Conservation (phyloP, 2,113 vertebrate genomes). For the Pterocles gutturalis region DNA sequence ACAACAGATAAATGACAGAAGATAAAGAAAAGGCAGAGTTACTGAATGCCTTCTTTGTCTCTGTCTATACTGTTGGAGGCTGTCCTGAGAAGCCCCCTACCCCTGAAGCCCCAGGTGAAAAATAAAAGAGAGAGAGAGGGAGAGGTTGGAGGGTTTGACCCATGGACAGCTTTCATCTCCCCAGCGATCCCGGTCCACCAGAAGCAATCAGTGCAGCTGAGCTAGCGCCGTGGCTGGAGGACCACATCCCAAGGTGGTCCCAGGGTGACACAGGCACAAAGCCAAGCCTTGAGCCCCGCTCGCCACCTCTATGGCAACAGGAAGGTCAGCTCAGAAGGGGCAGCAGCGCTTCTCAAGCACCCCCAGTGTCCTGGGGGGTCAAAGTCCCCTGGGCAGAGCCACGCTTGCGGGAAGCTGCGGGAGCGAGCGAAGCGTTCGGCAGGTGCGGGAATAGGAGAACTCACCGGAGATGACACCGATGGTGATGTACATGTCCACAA, state of each 20-base stretch:
- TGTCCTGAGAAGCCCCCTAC: too few species aligned
- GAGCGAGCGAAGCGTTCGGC: accelerated
- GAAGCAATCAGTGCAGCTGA: background rate
- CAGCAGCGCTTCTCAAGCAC: background rate
- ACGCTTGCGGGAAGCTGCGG: accelerated
- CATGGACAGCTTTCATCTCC: background rate
- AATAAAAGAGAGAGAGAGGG: background rate
- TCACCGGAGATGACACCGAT: constrained; percentile 90
- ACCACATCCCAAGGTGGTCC: background rate
- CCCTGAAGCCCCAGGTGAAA: too few species aligned
- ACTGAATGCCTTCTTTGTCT: too few species aligned
- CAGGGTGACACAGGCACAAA: background rate
- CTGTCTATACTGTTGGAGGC: too few species aligned
- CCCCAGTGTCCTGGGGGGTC: accelerated
- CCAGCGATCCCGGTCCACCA: background rate
- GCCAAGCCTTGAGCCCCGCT: background rate
- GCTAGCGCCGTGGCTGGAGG: background rate
- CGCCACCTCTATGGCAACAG: background rate
- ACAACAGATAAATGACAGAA: too few species aligned
- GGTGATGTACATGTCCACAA: constrained; percentile 91
- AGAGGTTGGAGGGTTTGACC: background rate
- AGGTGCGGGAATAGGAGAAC: background rate
- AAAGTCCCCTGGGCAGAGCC: background rate
- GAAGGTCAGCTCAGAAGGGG: background rate
- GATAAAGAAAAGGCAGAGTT: too few species aligned